Evolutionary conservation across 2,888 invertebrate genomes (phyloP).

Genomic region (Zeuzera pyrina): DNA sequence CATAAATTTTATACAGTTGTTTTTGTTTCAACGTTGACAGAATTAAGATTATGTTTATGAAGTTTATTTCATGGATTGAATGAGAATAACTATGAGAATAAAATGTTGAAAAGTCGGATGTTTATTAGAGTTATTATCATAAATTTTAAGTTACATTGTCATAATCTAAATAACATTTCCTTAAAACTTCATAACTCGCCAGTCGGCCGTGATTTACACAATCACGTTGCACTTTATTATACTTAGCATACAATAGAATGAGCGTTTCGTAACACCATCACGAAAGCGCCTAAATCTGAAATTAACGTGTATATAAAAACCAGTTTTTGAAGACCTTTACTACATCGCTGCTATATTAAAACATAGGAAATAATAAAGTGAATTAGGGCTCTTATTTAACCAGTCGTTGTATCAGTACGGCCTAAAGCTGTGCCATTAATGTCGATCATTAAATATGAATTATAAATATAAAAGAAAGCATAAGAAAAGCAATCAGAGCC

Average conservation of each 20-base stretch:
- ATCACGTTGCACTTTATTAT: constrained; percentile 54
- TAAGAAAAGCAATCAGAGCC: constrained; percentile 62
- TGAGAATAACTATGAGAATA: no score
- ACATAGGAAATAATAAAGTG: constrained; percentile 11
- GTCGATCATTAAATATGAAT: constrained; percentile 72
- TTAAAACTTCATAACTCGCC: constrained; percentile 19
- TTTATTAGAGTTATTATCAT: no score
- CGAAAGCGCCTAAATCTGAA: constrained; percentile 67
- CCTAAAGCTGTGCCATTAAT: constrained; percentile 64
- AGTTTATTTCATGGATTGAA: constrained; percentile 38
- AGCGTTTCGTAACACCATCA: constrained; percentile 55
- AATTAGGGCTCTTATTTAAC: constrained; percentile 28
- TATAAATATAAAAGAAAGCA: constrained; percentile 69
- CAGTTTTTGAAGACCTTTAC: constrained; percentile 23
- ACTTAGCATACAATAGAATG: constrained; percentile 49
- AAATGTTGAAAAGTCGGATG: no score
- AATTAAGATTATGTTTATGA: constrained; percentile 61
- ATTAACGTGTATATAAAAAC: constrained; percentile 60
- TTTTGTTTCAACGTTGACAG: constrained; percentile 65
- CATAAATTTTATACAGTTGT: constrained; percentile 58
- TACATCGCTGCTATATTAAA: background rate
- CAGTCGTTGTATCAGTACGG: constrained; percentile 35
- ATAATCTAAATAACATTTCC: constrained; percentile 17
- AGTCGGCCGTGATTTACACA: constrained; percentile 49
- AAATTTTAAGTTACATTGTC: constrained; percentile 1